Evolutionary conservation across 2,888 invertebrate genomes (phyloP), one percentile per base, ranked within the genome.

Genomic region (Coecobrya sp.): DNA sequence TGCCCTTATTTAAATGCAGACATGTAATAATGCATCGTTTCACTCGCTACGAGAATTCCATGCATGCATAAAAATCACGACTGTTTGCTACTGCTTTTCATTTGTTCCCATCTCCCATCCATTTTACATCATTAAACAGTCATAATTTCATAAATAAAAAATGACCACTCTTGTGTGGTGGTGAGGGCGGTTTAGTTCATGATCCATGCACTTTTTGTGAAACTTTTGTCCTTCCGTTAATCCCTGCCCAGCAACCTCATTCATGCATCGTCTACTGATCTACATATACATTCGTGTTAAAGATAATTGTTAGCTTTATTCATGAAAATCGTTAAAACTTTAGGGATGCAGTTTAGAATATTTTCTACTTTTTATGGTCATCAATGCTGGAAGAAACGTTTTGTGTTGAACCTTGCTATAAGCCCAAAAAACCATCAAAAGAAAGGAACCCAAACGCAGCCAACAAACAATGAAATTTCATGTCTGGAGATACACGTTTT

Each of bases 381-480:
- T 59, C 19, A 65, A 25, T 8, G 65, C 25, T 27, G 25, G 7
- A 7, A 10, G 13, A 59, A 19, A 2, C 59, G 7, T 65, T 27
- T 27, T 27, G 65, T 65, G 65, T 36, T n/a, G n/a, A n/a, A n/a
- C n/a, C n/a, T n/a, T n/a, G n/a, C n/a, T n/a, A n/a, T n/a, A n/a
- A n/a, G n/a, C n/a, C n/a, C n/a, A n/a, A n/a, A n/a, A n/a, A n/a
- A n/a, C n/a, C 73, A 73, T 73, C 73, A 73, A 79, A 76, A 25
- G 22, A 36, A n/a, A 22, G 8, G 49, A n/a, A 45, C 65, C 19
- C 7, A 65, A 55, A 79, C n/a, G n/a, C n/a, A n/a, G n/a, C 10
- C 25, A 49, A 79, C 16, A 52, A 73, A 45, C 73, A 73, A 73
- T 73, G 73, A 73, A 73, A 45, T 73, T 73, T 22, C 73, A 22